phyloP scores from a whole-genome alignment of 1,140 invertebrate genomes.

The Lepidurus apus region DNA sequence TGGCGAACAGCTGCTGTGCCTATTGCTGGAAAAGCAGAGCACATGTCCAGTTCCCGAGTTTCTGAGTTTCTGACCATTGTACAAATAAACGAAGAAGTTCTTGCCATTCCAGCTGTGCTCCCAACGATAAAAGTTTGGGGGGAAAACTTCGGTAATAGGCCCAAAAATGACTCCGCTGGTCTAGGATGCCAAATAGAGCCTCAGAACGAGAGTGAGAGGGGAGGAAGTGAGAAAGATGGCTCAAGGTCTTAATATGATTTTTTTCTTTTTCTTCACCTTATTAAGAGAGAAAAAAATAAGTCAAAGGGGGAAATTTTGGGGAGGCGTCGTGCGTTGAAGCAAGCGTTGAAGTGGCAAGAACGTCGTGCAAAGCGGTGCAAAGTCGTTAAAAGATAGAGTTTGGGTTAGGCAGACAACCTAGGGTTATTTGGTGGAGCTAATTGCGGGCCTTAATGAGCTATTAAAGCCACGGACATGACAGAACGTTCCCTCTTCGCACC shows the following conservation, averaged over 20 bases:
- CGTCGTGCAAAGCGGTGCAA: not conserved
- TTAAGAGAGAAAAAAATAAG: not conserved
- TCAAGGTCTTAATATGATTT: not conserved
- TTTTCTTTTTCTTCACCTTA: not conserved
- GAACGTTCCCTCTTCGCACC: constrained; percentile 2
- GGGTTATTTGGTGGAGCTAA: constrained; percentile 19
- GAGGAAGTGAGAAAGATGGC: not conserved
- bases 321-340: not conserved
- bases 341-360: constrained; percentile 8
- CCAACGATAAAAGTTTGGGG: not conserved
- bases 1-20: not conserved
- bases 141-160: not conserved
- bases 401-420: constrained; percentile 10
- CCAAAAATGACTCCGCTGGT: not conserved
- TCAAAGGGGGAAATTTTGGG: not conserved
- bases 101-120: constrained; percentile 2
- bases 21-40: not conserved
- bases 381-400: constrained; percentile 16
- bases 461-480: constrained; percentile 15
- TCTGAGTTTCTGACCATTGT: constrained; percentile 14
- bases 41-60: constrained; percentile 9
- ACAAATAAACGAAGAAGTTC: constrained; percentile 1
- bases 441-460: constrained; percentile 9
- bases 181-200: not conserved
- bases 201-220: not conserved